Conservation (phyloP, 2,113 vertebrate species). For the Podocnemis expansa region DNA sequence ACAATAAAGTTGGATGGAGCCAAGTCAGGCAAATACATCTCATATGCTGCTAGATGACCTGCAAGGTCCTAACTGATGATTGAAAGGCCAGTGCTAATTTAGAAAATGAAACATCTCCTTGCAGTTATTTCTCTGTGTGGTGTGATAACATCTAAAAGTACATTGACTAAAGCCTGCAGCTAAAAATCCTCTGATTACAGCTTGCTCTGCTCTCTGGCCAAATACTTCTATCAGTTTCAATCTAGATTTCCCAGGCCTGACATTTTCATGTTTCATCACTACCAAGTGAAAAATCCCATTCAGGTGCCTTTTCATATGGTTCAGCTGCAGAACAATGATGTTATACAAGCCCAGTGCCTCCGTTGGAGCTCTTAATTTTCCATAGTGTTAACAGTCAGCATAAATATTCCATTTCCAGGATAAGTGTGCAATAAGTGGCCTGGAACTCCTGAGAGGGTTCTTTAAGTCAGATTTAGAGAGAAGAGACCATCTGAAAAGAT, state of each 20-base stretch:
- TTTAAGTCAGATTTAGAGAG: neutral
- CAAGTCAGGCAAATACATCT: neutral
- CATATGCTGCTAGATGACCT: neutral
- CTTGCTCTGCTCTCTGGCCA: neutral
- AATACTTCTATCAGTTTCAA: neutral
- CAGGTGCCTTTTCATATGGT: neutral
- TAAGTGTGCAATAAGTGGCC: neutral
- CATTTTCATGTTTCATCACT: neutral
- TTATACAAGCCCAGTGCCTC: neutral
- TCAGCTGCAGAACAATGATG: neutral
- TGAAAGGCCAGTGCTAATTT: neutral
- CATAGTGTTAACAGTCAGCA: neutral
- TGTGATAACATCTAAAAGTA: neutral
- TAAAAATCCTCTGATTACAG: neutral
- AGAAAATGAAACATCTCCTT: neutral
- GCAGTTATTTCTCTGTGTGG: neutral
- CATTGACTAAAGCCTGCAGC: neutral
- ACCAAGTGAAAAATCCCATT: neutral
- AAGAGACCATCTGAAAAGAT: neutral
- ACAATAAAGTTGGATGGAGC: neutral
- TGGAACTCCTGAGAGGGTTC: neutral
- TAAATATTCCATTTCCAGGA: neutral
- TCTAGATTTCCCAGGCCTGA: neutral
- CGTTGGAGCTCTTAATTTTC: neutral
- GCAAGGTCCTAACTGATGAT: neutral